phyloP scores from a whole-genome alignment of 2,797 vertebrate species.

The Saxicola maurus region DNA sequence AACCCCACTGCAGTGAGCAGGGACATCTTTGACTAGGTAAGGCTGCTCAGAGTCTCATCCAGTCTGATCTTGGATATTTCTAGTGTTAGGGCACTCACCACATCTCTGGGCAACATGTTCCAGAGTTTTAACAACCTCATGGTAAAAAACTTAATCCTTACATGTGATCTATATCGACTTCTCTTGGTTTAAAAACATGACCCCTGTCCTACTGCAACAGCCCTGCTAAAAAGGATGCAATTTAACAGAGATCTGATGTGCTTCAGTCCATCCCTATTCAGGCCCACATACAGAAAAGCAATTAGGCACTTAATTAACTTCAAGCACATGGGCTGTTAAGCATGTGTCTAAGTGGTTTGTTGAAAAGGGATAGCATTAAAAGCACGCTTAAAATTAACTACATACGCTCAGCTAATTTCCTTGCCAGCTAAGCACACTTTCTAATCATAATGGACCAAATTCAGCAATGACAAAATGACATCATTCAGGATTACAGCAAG shows the following conservation, averaged over 20 bases:
- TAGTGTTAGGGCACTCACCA: background rate
- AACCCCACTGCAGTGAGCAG: background rate
- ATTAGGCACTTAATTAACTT: slow-evolving; percentile 64
- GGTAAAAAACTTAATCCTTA: background rate
- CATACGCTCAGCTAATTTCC: slow-evolving; percentile 47
- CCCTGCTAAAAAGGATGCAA: background rate
- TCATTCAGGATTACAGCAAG: slow-evolving; percentile 15
- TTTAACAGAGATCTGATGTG: background rate
- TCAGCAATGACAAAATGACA: slow-evolving; percentile 13
- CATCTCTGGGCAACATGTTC: background rate
- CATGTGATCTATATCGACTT: background rate
- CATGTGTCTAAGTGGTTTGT: slow-evolving; percentile 60
- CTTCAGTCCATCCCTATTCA: slow-evolving; percentile 44
- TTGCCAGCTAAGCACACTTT: slow-evolving; percentile 13
- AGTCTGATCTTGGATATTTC: background rate
- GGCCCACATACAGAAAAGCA: slow-evolving; percentile 49
- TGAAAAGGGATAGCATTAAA: slow-evolving; percentile 55
- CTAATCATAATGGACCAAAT: slow-evolving; percentile 27
- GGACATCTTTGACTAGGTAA: background rate
- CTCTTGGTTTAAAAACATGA: background rate
- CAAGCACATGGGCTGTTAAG: slow-evolving; percentile 54
- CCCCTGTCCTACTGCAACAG: background rate
- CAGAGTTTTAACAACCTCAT: background rate
- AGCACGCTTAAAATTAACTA: slow-evolving; percentile 51
- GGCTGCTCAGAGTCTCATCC: background rate